Evolutionary conservation across 2,797 vertebrate species (phyloP), one percentile per base, ranked within the genome.

Genomic region (Vultur gryphus): DNA sequence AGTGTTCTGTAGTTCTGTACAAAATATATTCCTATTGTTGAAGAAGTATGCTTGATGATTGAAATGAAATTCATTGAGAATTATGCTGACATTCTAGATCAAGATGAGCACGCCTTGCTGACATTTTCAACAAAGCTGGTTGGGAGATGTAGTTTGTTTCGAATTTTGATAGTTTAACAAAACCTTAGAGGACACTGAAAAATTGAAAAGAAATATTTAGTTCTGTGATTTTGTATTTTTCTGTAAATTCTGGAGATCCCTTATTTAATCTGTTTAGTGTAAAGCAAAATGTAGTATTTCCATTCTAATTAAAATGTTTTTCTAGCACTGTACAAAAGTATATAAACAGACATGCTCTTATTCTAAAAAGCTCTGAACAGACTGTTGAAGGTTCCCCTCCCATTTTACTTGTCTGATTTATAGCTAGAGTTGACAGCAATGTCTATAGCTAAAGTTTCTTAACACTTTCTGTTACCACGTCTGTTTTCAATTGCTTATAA

Each of bases 401-500:
- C 48, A 41, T 92, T 96, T 90, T 90, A 44, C 88, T 93, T 77
- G 28, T 57, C 70, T 96, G 91, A 89, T 97, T 96, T 97, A 97
- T 93, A 87, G 85, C 85, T 93, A 23, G 54, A 92, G 77, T 82
- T 96, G 96, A 94, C 96, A 96, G 90, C 86, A 90, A 44, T 67
- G 51, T 78, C 87, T 96, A 6, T 41, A 96, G 93, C 91, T 93
- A 46, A 91, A 93, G 80, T 95, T 95, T 93, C 95, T 97, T 96
- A 93, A 91, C 96, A 91, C 91, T 96, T 96, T 96, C 85, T 94
- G 62, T 94, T 96, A 88, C 94, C 52, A 70, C 0, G 93, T 93
- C 96, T 97, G 96, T 91, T 96, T 96, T 90, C 95, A 97, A 95
- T 97, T 95, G 66, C 65, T 93, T 96, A 88, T 72, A 94, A 91